These are phyloP conservation scores for Lacerta viridis DNA, from an alignment of 2,797 vertebrate species.

Conservation along the genomic window DNA sequence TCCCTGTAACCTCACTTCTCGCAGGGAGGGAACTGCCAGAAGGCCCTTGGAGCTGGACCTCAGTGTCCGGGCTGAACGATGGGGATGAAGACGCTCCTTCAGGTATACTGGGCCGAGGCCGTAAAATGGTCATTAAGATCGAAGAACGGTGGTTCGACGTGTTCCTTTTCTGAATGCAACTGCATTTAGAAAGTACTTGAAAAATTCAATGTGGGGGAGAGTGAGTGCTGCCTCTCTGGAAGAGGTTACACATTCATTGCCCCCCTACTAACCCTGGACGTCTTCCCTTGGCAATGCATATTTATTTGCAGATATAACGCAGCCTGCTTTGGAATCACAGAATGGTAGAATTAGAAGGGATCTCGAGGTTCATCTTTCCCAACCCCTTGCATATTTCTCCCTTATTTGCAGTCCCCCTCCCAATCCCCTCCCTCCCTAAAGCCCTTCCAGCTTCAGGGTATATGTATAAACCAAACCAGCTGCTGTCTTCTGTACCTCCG, in stretches of 20 bases:
- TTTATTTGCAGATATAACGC: neutral
- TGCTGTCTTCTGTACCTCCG: neutral
- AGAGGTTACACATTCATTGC: neutral
- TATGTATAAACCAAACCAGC: neutral
- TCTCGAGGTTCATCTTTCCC: no score
- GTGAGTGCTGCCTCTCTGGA: neutral
- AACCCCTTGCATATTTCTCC: neutral
- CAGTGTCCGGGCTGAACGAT: no score
- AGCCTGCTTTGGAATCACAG: neutral
- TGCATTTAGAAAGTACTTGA: neutral
- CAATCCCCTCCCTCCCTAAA: neutral
- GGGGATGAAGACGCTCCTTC: no score
- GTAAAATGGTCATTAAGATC: no score
- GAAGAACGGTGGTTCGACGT: no score
- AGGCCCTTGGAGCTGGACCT: no score
- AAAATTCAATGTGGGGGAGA: fast-evolving
- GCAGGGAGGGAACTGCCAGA: no score
- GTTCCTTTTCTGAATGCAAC: neutral
- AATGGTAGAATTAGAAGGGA: no score
- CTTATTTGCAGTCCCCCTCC: neutral
- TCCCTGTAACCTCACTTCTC: no score
- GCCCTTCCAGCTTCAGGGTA: neutral
- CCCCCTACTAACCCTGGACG: neutral
- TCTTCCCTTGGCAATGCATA: neutral
- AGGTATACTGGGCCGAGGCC: no score